phyloP scores from a whole-genome alignment of 2,113 vertebrate species.

The Indicator maculatus region DNA sequence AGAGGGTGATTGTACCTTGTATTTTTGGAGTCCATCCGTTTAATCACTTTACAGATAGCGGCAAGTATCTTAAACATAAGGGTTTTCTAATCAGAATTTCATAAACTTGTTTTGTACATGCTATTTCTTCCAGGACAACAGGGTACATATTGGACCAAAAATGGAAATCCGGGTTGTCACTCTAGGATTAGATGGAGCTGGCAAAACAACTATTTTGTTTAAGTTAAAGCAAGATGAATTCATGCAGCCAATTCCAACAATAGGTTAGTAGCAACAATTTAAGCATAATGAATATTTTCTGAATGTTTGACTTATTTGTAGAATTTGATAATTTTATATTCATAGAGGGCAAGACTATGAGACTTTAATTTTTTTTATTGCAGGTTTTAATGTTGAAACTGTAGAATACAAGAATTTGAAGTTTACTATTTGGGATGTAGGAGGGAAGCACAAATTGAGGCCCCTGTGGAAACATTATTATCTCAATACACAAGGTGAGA shows the following conservation, averaged over 20 bases:
- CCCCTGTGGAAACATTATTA: conserved; percentile 99
- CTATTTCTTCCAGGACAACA: conserved; percentile 86
- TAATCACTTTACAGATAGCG: background rate
- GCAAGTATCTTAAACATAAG: background rate
- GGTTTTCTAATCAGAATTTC: background rate
- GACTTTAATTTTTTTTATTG: conserved; percentile 24
- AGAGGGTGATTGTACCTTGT: background rate
- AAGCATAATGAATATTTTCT: background rate
- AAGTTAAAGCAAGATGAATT: conserved; percentile 98
- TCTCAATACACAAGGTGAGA: conserved; percentile 96
- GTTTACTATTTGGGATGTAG: conserved; percentile 99
- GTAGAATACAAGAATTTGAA: conserved; percentile 99
- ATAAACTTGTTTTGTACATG: background rate
- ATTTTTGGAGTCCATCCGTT: background rate
- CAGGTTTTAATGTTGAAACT: conserved; percentile 97
- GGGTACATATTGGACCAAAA: conserved; percentile 98
- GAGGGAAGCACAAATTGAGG: conserved; percentile 95
- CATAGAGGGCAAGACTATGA: background rate
- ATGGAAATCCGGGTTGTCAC: conserved; percentile 99
- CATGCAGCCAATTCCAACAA: conserved; percentile 99
- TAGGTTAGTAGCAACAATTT: conserved; percentile 80
- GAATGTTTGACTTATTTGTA: background rate
- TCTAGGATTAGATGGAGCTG: conserved; percentile 92
- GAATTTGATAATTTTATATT: conserved; percentile 17
- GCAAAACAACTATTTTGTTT: conserved; percentile 98